Evolutionary conservation across 2,113 vertebrate genomes (phyloP), one percentile per base, ranked within the genome.

Genomic region (Cinclus cinclus): DNA sequence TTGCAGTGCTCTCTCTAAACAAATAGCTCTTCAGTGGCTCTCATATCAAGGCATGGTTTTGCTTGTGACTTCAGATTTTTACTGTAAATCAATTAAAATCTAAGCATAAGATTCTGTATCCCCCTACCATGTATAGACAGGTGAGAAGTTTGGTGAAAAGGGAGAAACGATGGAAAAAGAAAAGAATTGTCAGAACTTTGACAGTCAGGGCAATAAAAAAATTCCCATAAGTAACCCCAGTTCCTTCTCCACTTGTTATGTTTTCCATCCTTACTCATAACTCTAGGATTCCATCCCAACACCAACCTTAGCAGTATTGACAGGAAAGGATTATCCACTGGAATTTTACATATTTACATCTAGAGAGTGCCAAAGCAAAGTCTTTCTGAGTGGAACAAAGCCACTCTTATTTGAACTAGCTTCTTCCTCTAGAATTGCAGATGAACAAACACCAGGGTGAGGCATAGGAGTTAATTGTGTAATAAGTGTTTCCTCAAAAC

Each of bases 311-410:
- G 86, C 73, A 87, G 56, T 68, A 92, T 52, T 93, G 85, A 95
- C 91, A 95, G 94, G 92, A 97, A 95, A 94, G 92, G 75, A 89
- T 94, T 97, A 90, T 90, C 86, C 60, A 6, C 80, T 96, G 91
- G 94, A 96, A 97, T 97, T 18, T 89, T 59, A 95, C 87, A 93
- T 96, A 95, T 90, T 95, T 96, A 88, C 78, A 80, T 96, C 69
- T 59, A 65, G 28, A 91, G 68, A 63, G 46, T 74, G 63, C 83
- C 90, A 94, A 90, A 81, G 70, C 68, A 95, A 96, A 90, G 59
- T 90, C 55, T 80, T 92, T 81, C 73, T 75, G 59, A 91, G 63
- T 58, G 56, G 78, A 93, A 91, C 84, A 95, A 95, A 89, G 71
- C 56, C 3, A 0, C 85, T 69, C 80, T 95, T 96, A 94, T 90